These are phyloP conservation scores for Anhinga rufa DNA, from an alignment of 2,113 vertebrate genomes.

Conservation along the genomic window DNA sequence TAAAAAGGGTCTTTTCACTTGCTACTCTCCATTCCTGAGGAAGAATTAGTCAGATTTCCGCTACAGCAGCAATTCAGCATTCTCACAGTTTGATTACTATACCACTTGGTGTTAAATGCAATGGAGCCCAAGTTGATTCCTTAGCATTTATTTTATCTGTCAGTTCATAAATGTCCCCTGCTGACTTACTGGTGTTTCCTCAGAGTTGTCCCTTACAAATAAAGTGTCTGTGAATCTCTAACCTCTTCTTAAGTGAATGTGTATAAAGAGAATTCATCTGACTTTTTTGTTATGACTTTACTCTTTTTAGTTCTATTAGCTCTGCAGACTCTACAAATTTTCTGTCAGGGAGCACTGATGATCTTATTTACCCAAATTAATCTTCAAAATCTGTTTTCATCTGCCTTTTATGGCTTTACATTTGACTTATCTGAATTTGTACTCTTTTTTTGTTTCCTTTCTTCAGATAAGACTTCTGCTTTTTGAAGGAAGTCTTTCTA, in stretches of 20 bases:
- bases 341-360: neutral
- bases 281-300: neutral
- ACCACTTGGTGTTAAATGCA: neutral
- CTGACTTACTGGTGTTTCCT: neutral
- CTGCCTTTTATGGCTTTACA: neutral
- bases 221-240: neutral
- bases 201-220: neutral
- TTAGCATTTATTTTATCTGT: neutral
- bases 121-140: neutral
- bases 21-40: neutral
- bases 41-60: neutral
- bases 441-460: neutral
- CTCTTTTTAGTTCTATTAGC: neutral
- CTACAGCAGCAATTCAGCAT: neutral
- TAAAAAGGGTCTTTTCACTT: neutral
- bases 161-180: neutral
- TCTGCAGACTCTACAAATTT: neutral
- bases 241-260: neutral
- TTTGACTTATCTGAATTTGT: neutral
- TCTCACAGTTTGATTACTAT: neutral
- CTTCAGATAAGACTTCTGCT: neutral
- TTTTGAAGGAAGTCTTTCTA: neutral
- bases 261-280: neutral
- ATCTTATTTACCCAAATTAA: neutral
- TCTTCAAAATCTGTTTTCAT: neutral